phyloP scores from a whole-genome alignment of 1,140 invertebrate species.

The Drosophila eugracilis region DNA sequence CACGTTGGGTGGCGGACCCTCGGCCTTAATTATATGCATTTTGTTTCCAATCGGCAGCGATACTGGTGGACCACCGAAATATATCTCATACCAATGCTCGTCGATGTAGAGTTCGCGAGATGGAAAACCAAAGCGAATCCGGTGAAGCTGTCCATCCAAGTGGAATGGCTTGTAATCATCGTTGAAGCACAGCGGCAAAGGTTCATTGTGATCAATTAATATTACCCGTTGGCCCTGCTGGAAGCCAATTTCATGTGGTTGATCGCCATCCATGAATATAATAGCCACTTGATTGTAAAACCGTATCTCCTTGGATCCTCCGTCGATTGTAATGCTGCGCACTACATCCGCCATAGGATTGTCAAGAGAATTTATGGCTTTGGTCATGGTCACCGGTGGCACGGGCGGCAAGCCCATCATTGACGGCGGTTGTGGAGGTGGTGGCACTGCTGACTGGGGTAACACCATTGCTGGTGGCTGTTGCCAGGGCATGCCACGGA shows the following conservation, averaged over 20 bases:
- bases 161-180: constrained; percentile 90
- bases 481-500: constrained; percentile 71
- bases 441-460: constrained; percentile 47
- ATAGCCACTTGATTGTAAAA: constrained; percentile 94
- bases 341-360: constrained; percentile 81
- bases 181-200: constrained; percentile 89
- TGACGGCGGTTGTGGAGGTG: constrained; percentile 67
- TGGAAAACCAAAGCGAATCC: constrained; percentile 95
- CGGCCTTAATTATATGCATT: constrained; percentile 90
- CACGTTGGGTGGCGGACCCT: constrained; percentile 94
- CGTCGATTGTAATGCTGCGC: constrained; percentile 93
- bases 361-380: constrained; percentile 80
- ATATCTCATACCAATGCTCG: constrained; percentile 93
- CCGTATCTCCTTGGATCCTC: constrained; percentile 91
- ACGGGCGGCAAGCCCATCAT: constrained; percentile 58
- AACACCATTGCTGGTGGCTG: constrained; percentile 63
- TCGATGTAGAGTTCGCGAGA: constrained; percentile 96
- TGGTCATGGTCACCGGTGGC: constrained; percentile 50
- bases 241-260: constrained; percentile 94
- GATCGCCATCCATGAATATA: constrained; percentile 92
- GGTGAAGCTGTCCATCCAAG: constrained; percentile 89
- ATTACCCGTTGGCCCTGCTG: constrained; percentile 89
- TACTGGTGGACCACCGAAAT: constrained; percentile 95
- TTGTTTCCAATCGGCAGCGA: constrained; percentile 93
- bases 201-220: constrained; percentile 90